phyloP scores from a whole-genome alignment of 2,113 vertebrate genomes.

The Uropsilus gracilis region DNA sequence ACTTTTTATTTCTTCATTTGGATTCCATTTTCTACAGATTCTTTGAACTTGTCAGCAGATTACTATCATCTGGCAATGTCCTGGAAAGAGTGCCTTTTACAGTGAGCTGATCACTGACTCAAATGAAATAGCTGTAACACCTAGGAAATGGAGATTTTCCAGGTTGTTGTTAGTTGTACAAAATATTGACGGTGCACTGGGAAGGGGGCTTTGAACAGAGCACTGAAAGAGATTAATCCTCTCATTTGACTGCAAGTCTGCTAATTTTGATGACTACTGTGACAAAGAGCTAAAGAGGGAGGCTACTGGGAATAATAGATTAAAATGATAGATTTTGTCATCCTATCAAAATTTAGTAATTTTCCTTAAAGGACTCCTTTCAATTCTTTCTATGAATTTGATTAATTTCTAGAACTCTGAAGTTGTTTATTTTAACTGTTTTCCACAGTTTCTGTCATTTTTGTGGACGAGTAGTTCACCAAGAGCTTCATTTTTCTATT shows the following conservation, averaged over 20 bases:
- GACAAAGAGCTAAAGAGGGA: not conserved
- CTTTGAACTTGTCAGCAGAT: not conserved
- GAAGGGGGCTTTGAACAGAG: not conserved
- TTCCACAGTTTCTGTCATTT: not conserved
- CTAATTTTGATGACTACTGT: not conserved
- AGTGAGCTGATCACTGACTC: not conserved
- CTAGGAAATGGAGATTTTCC: not conserved
- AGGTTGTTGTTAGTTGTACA: not conserved
- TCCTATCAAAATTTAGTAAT: not conserved
- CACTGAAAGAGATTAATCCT: not conserved
- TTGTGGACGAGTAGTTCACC: not conserved
- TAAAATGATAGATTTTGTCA: not conserved
- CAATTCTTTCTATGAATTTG: not conserved
- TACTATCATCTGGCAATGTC: not conserved
- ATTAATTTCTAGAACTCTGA: not conserved
- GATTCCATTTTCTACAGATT: not conserved
- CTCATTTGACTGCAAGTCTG: not conserved
- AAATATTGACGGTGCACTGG: not conserved
- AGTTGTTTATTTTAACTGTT: not conserved
- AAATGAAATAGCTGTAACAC: not conserved
- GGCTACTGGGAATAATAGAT: too few relatives aligned
- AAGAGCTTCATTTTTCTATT: not conserved
- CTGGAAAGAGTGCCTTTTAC: not conserved
- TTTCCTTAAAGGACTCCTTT: not conserved
- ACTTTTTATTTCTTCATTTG: not conserved